Percentiles rank a stretch among this genome's conserved stretches.
Evolutionary conservation across 2,113 vertebrate species (phyloP).

Genomic region (Oceanodroma tethys): DNA sequence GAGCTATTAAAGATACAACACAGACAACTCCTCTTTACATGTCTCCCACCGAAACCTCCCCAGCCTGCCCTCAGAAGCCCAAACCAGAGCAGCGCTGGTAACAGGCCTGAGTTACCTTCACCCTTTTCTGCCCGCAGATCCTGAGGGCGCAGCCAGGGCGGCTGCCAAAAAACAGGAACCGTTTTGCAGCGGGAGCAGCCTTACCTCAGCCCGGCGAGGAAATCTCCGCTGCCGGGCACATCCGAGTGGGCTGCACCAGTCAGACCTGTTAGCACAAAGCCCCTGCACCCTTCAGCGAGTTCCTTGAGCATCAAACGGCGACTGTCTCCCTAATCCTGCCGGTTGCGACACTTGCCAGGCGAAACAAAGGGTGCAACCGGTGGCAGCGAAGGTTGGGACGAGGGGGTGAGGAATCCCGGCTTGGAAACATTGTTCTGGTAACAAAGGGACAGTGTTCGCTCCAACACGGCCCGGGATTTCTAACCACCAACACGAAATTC

Average conservation of each 20-base stretch:
- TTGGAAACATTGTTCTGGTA: neutral
- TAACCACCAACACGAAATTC: neutral
- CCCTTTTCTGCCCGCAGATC: neutral
- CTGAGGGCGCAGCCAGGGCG: neutral
- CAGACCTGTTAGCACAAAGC: neutral
- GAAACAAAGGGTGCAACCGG: neutral
- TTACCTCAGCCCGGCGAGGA: neutral
- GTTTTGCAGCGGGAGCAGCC: neutral
- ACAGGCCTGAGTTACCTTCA: fast-evolving
- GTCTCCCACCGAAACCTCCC: neutral
- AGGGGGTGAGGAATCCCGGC: slow-evolving; percentile 47
- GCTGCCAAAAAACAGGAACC: neutral
- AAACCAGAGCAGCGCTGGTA: fast-evolving
- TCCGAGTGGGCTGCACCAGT: neutral
- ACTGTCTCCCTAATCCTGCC: neutral
- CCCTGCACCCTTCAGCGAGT: neutral
- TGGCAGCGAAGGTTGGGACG: neutral
- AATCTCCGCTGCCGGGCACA: neutral
- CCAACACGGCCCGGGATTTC: neutral
- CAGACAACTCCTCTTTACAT: fast-evolving
- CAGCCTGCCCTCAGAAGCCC: fast-evolving
- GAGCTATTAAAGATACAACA: fast-evolving
- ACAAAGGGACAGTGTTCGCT: slow-evolving; percentile 31
- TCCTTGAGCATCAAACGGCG: neutral
- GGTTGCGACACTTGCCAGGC: fast-evolving